These are phyloP conservation scores for Goniozus legneri DNA, from an alignment of 1,140 invertebrate genomes.

Conservation along the genomic window DNA sequence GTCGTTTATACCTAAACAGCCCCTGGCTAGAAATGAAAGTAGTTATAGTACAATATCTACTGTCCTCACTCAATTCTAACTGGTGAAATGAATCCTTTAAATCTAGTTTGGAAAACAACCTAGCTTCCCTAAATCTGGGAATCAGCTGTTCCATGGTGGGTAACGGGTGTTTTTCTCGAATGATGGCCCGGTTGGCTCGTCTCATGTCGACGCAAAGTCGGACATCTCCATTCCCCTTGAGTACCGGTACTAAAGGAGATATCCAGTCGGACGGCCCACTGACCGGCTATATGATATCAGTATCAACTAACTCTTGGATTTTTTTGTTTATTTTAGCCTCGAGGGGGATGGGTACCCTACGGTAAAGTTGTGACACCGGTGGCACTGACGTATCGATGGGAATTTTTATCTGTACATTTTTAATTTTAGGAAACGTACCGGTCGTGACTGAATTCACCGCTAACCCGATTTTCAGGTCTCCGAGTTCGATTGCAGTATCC, in stretches of 20 bases:
- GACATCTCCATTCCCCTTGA: constrained; percentile 25
- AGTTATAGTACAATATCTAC: constrained; percentile 35
- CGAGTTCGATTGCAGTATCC: constrained; percentile 5
- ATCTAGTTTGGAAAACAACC: constrained; percentile 19
- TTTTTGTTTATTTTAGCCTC: constrained; percentile 20
- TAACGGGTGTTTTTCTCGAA: constrained; percentile 27
- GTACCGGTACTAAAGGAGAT: constrained; percentile 25
- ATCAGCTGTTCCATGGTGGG: no score
- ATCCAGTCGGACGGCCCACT: constrained; percentile 24
- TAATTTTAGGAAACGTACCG: constrained; percentile 24
- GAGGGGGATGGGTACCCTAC: constrained; percentile 21
- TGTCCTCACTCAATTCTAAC: constrained; percentile 23
- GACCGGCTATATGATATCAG: constrained; percentile 27
- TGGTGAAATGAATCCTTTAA: constrained; percentile 20
- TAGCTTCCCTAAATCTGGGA: no score
- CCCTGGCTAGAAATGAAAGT: constrained; percentile 39
- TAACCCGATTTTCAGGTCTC: constrained; percentile 6
- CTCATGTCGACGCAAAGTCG: constrained; percentile 32
- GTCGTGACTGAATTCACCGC: no score
- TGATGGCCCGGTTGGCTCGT: constrained; percentile 27
- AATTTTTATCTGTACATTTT: constrained; percentile 25
- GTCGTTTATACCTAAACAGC: constrained; percentile 36
- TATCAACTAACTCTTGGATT: constrained; percentile 20
- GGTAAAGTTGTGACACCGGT: constrained; percentile 25
- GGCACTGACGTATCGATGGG: constrained; percentile 18